These are phyloP conservation scores for Vulpes vulpes DNA, from an alignment of 2,113 vertebrate genomes.

Conservation along the genomic window DNA sequence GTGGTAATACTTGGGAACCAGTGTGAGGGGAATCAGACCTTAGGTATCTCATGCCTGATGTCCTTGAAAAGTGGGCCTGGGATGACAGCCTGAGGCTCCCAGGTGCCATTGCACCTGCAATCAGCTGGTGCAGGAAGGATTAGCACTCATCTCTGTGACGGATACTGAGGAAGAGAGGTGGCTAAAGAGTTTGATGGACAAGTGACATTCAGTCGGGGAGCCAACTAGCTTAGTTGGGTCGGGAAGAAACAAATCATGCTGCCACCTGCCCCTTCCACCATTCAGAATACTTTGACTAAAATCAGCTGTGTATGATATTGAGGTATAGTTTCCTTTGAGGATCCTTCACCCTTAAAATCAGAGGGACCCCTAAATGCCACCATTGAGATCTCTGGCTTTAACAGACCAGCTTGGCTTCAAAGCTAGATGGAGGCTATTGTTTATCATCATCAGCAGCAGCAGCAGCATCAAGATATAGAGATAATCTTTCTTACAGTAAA, in stretches of 20 bases:
- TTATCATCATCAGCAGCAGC: no score
- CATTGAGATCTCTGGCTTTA: background rate
- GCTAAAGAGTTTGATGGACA: background rate
- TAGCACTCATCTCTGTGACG: background rate
- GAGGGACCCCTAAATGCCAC: background rate
- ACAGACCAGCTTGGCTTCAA: background rate
- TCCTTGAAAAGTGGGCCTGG: background rate
- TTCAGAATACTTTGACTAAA: background rate
- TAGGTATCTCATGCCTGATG: background rate
- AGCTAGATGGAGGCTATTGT: background rate
- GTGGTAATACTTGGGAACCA: background rate
- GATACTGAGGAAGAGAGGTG: background rate
- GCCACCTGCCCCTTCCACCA: background rate
- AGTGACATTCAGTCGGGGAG: background rate
- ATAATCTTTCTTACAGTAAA: background rate
- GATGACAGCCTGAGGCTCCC: background rate
- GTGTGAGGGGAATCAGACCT: background rate
- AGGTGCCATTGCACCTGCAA: background rate
- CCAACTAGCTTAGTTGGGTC: background rate
- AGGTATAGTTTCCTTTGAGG: background rate
- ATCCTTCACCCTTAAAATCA: background rate
- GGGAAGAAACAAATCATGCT: background rate
- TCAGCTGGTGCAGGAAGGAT: background rate
- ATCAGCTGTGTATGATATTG: background rate
- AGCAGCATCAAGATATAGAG: background rate